Conservation (phyloP, 2,797 vertebrate species). For the Hafferia zeledoni region DNA sequence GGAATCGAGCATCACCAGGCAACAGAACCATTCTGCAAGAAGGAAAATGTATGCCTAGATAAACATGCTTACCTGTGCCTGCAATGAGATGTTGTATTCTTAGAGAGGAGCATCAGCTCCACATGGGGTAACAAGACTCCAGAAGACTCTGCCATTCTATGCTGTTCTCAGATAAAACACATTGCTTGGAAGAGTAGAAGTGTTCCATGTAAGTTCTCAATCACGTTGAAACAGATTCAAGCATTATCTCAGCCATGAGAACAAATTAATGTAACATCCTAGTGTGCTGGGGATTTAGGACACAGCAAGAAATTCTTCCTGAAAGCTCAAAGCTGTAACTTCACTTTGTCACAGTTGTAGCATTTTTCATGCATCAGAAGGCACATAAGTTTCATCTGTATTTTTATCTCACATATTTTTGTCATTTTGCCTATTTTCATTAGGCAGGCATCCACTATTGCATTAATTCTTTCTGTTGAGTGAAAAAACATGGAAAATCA, state of each 20-base stretch:
- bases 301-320: neutral
- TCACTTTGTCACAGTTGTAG: neutral
- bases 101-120: neutral
- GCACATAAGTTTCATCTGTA: neutral
- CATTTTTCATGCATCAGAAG: fast-evolving
- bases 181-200: neutral
- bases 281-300: neutral
- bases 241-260: neutral
- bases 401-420: neutral
- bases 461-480: neutral
- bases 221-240: neutral
- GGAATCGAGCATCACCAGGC: neutral
- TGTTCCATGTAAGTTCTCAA: neutral
- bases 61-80: neutral
- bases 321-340: neutral
- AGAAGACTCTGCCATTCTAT: neutral
- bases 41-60: neutral
- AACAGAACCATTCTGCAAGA: neutral
- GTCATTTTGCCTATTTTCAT: neutral
- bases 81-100: neutral
- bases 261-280: neutral
- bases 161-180: neutral
- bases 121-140: neutral
- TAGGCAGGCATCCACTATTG: neutral
- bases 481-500: neutral